Conservation (phyloP, 2,113 vertebrate genomes). For the Hippopotamus amphibius region DNA sequence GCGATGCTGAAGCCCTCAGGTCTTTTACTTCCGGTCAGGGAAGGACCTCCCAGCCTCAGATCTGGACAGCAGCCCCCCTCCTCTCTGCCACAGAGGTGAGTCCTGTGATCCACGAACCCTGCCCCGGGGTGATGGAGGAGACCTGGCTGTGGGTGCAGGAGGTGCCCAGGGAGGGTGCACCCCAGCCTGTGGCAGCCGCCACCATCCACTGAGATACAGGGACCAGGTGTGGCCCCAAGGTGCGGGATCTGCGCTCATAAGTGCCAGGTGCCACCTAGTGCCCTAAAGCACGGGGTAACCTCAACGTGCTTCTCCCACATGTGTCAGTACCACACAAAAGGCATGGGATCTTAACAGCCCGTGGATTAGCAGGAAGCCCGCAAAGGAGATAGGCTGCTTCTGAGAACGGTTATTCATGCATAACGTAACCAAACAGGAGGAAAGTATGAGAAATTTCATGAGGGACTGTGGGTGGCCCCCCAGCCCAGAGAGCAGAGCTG, state of each 20-base stretch:
- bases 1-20: accelerated
- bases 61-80: accelerated
- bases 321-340: not conserved
- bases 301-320: accelerated
- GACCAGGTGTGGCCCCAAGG: not conserved
- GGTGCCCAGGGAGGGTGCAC: accelerated
- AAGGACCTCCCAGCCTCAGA: not conserved
- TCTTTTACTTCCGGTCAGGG: accelerated
- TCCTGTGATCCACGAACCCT: accelerated
- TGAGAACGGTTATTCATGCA: accelerated
- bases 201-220: not conserved
- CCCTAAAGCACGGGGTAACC: not conserved
- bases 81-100: not conserved
- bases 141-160: accelerated
- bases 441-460: not conserved
- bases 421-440: accelerated
- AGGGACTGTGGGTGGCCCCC: accelerated
- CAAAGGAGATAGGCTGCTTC: accelerated
- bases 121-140: not conserved
- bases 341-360: accelerated
- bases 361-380: accelerated
- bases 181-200: accelerated
- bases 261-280: not conserved
- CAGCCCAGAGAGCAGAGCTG: accelerated
- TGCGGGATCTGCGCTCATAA: not conserved